A percentile compares a stretch with the other conserved stretches of the same genome.
phyloP scores from a whole-genome alignment of 2,797 vertebrate genomes.

The Podarcis lilfordi region DNA sequence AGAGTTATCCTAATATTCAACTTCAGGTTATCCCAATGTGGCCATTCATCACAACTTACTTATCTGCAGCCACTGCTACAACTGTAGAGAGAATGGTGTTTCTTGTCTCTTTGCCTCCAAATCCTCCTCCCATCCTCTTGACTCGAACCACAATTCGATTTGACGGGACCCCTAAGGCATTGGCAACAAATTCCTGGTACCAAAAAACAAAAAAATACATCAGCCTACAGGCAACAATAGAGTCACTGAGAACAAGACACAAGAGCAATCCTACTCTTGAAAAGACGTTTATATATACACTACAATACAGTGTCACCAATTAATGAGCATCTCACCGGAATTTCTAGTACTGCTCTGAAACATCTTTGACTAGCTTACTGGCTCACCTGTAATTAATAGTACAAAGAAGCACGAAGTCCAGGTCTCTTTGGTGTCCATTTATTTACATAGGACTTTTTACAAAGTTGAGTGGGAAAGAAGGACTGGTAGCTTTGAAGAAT shows the following conservation, averaged over 20 bases:
- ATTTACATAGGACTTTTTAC: not conserved
- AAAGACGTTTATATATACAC: not conserved
- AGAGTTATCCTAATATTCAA: not conserved
- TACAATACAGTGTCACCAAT: not conserved
- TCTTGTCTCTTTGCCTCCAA: slow-evolving; percentile 93
- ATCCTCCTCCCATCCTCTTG: slow-evolving; percentile 95
- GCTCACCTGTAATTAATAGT: not conserved
- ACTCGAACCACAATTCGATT: slow-evolving; percentile 89
- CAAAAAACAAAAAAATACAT: slow-evolving; percentile 21
- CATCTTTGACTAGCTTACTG: not conserved
- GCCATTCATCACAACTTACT: slow-evolving; percentile 76
- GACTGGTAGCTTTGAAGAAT: not conserved
- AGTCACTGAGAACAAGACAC: not conserved
- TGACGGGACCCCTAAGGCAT: slow-evolving; percentile 85
- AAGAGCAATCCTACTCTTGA: not conserved
- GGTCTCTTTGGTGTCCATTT: not conserved
- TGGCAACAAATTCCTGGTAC: slow-evolving; percentile 79
- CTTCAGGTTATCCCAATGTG: not conserved
- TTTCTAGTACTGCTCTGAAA: not conserved
- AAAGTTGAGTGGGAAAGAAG: not conserved
- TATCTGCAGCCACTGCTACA: slow-evolving; percentile 89
- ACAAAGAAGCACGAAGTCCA: not conserved
- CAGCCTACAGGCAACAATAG: not conserved
- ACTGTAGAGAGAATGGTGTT: slow-evolving; percentile 83
- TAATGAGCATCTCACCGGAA: not conserved